phyloP scores from a whole-genome alignment of 1,140 invertebrate genomes.

The Chlorops oryzae region DNA sequence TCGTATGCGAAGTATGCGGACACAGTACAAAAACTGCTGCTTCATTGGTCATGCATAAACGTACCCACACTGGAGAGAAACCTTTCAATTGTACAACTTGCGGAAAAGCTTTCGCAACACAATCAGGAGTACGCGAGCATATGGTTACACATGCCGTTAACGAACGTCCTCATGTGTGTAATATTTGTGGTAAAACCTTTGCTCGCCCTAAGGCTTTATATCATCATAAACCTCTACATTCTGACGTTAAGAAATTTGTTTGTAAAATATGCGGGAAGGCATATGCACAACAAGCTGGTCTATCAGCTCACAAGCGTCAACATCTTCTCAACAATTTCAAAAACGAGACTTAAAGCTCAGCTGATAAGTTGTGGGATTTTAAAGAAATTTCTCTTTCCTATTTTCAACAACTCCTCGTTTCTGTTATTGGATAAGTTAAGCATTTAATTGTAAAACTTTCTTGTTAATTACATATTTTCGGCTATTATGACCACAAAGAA shows the following conservation, averaged over 20 bases:
- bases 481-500: no score
- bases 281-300: slow-evolving; percentile 38
- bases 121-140: slow-evolving; percentile 35
- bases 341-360: no score
- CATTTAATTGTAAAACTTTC: no score
- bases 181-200: slow-evolving; percentile 68
- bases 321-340: slow-evolving; percentile 27
- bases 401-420: no score
- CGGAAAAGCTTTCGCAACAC: slow-evolving; percentile 70
- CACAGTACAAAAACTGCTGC: slow-evolving; percentile 65
- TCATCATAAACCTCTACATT: slow-evolving; percentile 40
- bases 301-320: slow-evolving; percentile 47
- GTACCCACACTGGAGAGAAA: slow-evolving; percentile 76
- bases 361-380: no score
- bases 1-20: slow-evolving; percentile 38
- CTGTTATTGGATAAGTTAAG: no score
- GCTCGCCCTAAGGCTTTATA: slow-evolving; percentile 71
- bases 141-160: slow-evolving; percentile 73
- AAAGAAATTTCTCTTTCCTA: no score
- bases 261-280: slow-evolving; percentile 42
- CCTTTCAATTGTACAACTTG: slow-evolving; percentile 71
- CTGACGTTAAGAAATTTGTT: slow-evolving; percentile 37
- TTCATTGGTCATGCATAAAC: slow-evolving; percentile 75
- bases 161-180: slow-evolving; percentile 72
- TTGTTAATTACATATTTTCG: no score